These are phyloP conservation scores for Diabrotica balteata DNA, from an alignment of 2,888 invertebrate genomes.

Conservation along the genomic window DNA sequence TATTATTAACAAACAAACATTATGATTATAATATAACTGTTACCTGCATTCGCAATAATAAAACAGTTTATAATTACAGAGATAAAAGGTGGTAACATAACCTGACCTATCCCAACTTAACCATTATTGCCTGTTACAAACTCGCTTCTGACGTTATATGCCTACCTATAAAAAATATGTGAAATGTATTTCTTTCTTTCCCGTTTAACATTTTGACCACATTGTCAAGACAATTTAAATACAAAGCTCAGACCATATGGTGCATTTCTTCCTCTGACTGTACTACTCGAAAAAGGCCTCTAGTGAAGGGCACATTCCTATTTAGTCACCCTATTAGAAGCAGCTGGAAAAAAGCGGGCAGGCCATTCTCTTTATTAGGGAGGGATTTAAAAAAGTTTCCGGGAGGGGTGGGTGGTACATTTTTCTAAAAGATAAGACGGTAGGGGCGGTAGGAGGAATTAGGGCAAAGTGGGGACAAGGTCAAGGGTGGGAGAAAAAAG, in stretches of 20 bases:
- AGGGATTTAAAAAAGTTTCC: constrained; percentile 51
- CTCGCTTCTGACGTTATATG: too few species aligned
- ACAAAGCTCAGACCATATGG: constrained; percentile 8
- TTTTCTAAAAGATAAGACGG: constrained; percentile 45
- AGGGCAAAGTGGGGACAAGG: constrained; percentile 36
- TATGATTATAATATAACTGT: too few species aligned
- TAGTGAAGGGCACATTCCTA: constrained; percentile 22
- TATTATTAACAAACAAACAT: too few species aligned
- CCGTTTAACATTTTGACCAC: too few species aligned
- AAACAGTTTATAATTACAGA: too few species aligned
- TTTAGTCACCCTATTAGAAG: constrained; percentile 42
- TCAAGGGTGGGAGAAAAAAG: constrained; percentile 37
- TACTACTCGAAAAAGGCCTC: constrained; percentile 24
- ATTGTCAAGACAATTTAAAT: neutral
- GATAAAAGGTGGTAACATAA: neutral
- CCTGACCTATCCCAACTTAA: neutral
- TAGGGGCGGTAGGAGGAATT: constrained; percentile 37
- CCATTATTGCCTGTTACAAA: neutral
- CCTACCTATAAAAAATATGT: too few species aligned
- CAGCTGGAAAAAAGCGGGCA: constrained; percentile 48
- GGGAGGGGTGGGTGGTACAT: constrained; percentile 42
- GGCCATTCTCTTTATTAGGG: constrained; percentile 51
- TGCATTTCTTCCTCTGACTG: constrained; percentile 5
- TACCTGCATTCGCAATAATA: too few species aligned
- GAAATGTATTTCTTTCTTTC: too few species aligned